Percentiles rank a stretch among this genome's conserved stretches.
phyloP scores from a whole-genome alignment of 2,888 invertebrate species.

The Podotricha telesiphe region DNA sequence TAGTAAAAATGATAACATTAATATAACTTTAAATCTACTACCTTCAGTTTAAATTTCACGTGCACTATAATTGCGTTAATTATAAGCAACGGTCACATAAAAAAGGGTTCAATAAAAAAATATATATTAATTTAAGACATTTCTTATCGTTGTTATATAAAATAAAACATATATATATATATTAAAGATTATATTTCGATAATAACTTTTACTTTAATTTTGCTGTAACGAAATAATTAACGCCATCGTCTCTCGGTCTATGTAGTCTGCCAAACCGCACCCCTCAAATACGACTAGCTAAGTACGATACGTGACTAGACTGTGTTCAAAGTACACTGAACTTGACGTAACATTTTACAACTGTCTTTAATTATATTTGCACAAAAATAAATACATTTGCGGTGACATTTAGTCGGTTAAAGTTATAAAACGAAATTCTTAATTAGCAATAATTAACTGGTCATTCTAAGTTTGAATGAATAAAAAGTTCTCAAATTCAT shows the following conservation, averaged over 20 bases:
- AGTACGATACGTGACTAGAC: slow-evolving; percentile 43
- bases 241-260: slow-evolving; percentile 29
- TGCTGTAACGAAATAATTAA: not conserved
- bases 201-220: too few species aligned
- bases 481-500: not conserved
- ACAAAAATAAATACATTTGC: slow-evolving; percentile 21
- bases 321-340: slow-evolving; percentile 39
- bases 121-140: too few species aligned
- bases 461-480: not conserved
- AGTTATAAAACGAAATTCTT: slow-evolving; percentile 4
- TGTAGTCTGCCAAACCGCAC: slow-evolving; percentile 35
- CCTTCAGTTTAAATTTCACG: too few species aligned
- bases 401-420: slow-evolving; percentile 1
- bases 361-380: slow-evolving; percentile 35
- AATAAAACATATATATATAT: too few species aligned
- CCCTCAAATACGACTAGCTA: slow-evolving; percentile 29
- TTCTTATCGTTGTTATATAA: too few species aligned
- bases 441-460: not conserved
- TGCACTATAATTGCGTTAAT: too few species aligned
- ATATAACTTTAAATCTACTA: too few species aligned
- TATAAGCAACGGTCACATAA: too few species aligned
- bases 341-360: slow-evolving; percentile 35
- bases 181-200: too few species aligned
- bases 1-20: too few species aligned
- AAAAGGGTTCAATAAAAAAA: too few species aligned